Evolutionary conservation across 2,888 invertebrate species (phyloP), one percentile per base, ranked within the genome.

Genomic region (Helicoverpa assulta): DNA sequence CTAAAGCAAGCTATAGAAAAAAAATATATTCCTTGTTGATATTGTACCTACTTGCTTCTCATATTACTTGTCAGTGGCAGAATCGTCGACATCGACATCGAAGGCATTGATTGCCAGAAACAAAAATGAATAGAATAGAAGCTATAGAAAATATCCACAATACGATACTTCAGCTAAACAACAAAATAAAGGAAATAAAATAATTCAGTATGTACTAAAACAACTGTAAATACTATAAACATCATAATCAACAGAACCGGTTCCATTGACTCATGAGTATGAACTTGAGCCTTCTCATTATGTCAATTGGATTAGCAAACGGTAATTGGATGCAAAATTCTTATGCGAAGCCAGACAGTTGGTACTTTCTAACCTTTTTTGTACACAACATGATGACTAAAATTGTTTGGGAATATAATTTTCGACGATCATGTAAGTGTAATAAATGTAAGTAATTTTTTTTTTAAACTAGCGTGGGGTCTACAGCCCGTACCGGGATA

Each of bases 301-400:
- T 70, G 60, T 70, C 71, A 84, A 83, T 84, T 82, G 75, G 82
- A 83, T 83, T 83, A 83, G 66, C 54, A 62, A 60, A 73, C 61
- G 54, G 65, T 85, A 84, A 86, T 82, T 82, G 82, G 84, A 82
- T 82, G 64, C 64, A 53, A 71, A 73, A 79, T 78, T 67, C 67
- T 73, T 69, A 59, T 21, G 26, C 29, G 84, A 82, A 82, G 82
- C 82, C 84, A 66, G 59, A 81, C 69, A 70, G 69, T 66, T 68
- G 55, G 60, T 64, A 56, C 68, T 71, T 73, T 78, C 83, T 66
- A 64, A 62, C 21, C 66, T 73, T 66, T 67, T 73, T 61, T 53
- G 33, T 51, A 59, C 21, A 51, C 19, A 62, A 65, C 8, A 54
- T 60, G 14, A 3, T 12, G 29, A 14, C 52, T 57, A 8, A 58